A percentile compares a stretch with the other conserved stretches of the same genome.
Evolutionary conservation across 1,140 invertebrate species (phyloP).

Genomic region (Leptinotarsa defecta): DNA sequence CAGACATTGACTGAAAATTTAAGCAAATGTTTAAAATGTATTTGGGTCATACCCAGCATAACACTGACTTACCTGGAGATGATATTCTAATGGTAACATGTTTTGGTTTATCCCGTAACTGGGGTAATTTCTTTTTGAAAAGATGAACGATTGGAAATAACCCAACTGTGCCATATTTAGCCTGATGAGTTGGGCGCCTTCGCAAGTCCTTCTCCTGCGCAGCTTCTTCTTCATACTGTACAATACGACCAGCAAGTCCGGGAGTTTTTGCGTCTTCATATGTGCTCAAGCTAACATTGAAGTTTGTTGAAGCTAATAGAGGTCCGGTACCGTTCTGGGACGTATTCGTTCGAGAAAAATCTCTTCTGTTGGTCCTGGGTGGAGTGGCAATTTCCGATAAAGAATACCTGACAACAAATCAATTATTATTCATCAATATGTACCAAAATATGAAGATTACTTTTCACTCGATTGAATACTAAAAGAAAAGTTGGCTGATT

Average conservation of each 20-base stretch:
- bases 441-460: neutral
- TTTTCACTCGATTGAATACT: neutral
- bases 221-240: constrained; percentile 54
- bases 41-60: neutral
- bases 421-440: neutral
- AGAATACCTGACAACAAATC: constrained; percentile 41
- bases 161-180: constrained; percentile 51
- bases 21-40: no score
- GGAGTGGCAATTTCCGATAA: constrained; percentile 38
- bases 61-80: constrained; percentile 52
- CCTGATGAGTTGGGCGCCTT: constrained; percentile 38
- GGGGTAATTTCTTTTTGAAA: constrained; percentile 49
- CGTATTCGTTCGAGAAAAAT: constrained; percentile 11
- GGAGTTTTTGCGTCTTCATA: constrained; percentile 58
- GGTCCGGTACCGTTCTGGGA: constrained; percentile 40
- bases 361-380: constrained; percentile 26
- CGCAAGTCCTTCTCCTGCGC: constrained; percentile 34
- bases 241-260: constrained; percentile 56
- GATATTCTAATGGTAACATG: constrained; percentile 55
- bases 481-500: neutral
- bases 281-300: constrained; percentile 46
- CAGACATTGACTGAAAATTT: no score
- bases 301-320: constrained; percentile 45
- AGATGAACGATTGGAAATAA: constrained; percentile 52
- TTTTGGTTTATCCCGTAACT: constrained; percentile 43